Percentiles rank a stretch among this genome's conserved stretches.
These are phyloP conservation scores for Mormyrus iriodes DNA, from an alignment of 2,113 vertebrate genomes.

Conservation along the genomic window DNA sequence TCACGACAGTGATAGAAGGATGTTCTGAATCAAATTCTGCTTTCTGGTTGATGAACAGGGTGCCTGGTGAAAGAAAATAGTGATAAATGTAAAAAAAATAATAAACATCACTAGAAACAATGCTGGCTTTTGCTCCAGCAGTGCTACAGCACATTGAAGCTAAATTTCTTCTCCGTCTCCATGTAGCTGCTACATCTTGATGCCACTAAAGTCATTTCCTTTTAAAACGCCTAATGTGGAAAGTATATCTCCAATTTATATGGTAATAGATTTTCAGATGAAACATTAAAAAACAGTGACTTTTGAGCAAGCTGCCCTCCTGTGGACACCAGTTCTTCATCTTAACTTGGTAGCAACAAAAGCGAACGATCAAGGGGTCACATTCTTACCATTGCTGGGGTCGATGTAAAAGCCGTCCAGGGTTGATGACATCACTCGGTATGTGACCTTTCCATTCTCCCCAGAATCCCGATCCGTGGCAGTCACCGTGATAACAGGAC, in stretches of 20 bases:
- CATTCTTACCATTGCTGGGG: constrained; percentile 74
- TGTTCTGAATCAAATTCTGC: constrained; percentile 64
- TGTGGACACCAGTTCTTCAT: neutral
- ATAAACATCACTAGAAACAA: constrained; percentile 45
- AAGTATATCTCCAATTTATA: neutral
- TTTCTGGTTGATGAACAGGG: constrained; percentile 73
- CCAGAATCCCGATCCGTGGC: constrained; percentile 84
- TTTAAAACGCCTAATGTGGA: neutral
- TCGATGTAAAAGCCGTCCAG: constrained; percentile 75
- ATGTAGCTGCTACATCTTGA: neutral
- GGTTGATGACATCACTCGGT: constrained; percentile 70
- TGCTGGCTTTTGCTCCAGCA: neutral
- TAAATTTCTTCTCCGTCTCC: neutral
- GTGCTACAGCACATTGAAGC: neutral
- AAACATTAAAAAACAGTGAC: neutral
- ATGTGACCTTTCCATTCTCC: constrained; percentile 81
- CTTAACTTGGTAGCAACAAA: neutral
- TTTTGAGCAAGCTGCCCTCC: neutral
- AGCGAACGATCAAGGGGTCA: neutral
- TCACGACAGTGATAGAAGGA: constrained; percentile 73
- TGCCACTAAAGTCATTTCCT: neutral
- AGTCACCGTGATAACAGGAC: constrained; percentile 75
- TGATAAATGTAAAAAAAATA: neutral
- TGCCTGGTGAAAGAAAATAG: constrained; percentile 62
- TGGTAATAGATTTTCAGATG: neutral